These are phyloP conservation scores for Samia ricini DNA, from an alignment of 1,140 invertebrate genomes.

Conservation along the genomic window DNA sequence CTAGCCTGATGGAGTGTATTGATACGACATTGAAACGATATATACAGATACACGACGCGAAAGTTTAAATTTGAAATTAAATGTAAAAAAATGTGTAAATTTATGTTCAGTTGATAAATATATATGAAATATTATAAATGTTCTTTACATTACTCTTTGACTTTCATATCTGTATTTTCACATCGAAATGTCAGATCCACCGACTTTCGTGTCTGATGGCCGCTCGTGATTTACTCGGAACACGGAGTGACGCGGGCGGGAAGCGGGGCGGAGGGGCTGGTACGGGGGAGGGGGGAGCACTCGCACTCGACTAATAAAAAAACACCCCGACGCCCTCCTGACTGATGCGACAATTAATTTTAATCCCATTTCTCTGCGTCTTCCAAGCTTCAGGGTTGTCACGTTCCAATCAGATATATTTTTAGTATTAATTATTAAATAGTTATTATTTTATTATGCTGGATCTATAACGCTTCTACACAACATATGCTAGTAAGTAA, in stretches of 20 bases:
- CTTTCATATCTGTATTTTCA: background rate
- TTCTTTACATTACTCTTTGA: background rate
- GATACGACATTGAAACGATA: too few relatives aligned
- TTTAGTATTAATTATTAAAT: too few relatives aligned
- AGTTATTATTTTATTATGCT: too few relatives aligned
- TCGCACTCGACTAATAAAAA: constrained; percentile 72
- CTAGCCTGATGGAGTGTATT: too few relatives aligned
- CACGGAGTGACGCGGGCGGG: constrained; percentile 27
- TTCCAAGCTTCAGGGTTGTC: constrained; percentile 59
- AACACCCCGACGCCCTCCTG: constrained; percentile 74
- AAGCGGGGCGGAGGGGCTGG: constrained; percentile 24
- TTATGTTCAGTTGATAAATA: too few relatives aligned
- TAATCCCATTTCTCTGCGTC: constrained; percentile 76
- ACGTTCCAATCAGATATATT: constrained; percentile 2
- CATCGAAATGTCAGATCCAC: constrained; percentile 17
- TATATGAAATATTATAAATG: too few relatives aligned
- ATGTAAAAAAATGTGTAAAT: too few relatives aligned
- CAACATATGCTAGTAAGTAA: too few relatives aligned
- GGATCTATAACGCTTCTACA: too few relatives aligned
- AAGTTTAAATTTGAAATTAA: too few relatives aligned
- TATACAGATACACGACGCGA: too few relatives aligned
- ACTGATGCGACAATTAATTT: constrained; percentile 78
- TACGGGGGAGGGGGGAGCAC: constrained; percentile 24
- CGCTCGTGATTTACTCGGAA: constrained; percentile 60
- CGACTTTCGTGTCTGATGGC: constrained; percentile 25